Evolutionary conservation across 1,140 invertebrate species (phyloP), one percentile per base, ranked within the genome.

Genomic region (Ctenoplectra terminalis): DNA sequence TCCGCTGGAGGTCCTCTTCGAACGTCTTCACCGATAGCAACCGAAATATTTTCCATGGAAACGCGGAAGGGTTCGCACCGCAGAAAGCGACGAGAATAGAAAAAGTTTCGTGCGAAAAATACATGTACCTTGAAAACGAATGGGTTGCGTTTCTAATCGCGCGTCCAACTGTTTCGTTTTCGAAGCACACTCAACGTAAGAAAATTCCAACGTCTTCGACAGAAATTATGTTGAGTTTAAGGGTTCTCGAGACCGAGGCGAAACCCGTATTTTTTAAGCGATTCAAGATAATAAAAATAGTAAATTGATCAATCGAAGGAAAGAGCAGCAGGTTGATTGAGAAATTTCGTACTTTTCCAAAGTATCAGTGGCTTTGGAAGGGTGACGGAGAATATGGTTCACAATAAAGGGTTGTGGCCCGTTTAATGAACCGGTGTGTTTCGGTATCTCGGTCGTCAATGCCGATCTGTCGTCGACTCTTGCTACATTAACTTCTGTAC

Each of bases 401-500:
- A 92, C 90, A 92, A 92, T 87, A 89, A 87, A 26, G 76, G 86
- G 79, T 88, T 92, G 91, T 89, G 64, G 75, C 56, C 70, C 66
- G 85, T 81, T 92, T 90, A 91, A 91, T 88, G 90, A 87, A 88
- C 86, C 79, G 87, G 89, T 92, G 91, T 92, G 86, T 78, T 75
- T 78, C 67, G 71, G 86, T 78, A 85, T 83, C 66, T 63, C 80
- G 82, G 72, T 86, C 82, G 78, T 92, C 91, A 92, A 91, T 92
- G 89, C 74, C 86, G 87, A 92, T 87, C 90, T 92, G 90, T 92
- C 90, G 90, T 84, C 87, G 82, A 81, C 85, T 70, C 86, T 88
- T 88, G 90, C 89, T 87, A 90, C 88, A 92, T 92, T 91, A 91
- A 90, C 89, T 92, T 81, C 87, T 89, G 88, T 78, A 91, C 91